Conservation (phyloP, 2,113 vertebrate species). For the Delphinus delphis region DNA sequence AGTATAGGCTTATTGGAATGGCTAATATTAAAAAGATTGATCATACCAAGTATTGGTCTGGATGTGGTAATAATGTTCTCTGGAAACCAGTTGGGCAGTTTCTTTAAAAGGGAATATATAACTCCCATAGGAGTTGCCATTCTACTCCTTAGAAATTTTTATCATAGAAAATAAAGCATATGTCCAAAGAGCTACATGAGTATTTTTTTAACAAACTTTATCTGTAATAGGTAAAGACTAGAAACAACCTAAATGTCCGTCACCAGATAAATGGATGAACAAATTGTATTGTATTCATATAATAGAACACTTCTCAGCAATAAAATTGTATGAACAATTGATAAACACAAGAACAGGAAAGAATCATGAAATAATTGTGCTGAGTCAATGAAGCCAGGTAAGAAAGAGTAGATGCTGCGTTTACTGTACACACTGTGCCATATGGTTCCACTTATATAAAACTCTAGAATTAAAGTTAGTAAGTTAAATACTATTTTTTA, state of each 20-base stretch:
- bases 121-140: background rate
- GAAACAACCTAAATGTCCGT: background rate
- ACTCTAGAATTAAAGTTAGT: background rate
- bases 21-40: background rate
- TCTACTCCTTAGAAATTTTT: background rate
- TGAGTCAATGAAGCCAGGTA: background rate
- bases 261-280: background rate
- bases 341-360: background rate
- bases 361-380: background rate
- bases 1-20: background rate
- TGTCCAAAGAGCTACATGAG: background rate
- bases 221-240: background rate
- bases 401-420: background rate
- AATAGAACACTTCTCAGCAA: background rate
- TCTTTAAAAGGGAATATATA: background rate
- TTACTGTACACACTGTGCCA: no score
- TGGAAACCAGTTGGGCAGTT: background rate
- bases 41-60: background rate
- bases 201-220: background rate
- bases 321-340: background rate
- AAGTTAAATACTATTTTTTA: background rate
- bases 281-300: background rate
- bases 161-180: background rate
- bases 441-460: background rate
- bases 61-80: background rate